A percentile compares a stretch with the other conserved stretches of the same genome.
These are phyloP conservation scores for Intellagama lesueurii DNA, from an alignment of 2,797 vertebrate species.

Conservation along the genomic window DNA sequence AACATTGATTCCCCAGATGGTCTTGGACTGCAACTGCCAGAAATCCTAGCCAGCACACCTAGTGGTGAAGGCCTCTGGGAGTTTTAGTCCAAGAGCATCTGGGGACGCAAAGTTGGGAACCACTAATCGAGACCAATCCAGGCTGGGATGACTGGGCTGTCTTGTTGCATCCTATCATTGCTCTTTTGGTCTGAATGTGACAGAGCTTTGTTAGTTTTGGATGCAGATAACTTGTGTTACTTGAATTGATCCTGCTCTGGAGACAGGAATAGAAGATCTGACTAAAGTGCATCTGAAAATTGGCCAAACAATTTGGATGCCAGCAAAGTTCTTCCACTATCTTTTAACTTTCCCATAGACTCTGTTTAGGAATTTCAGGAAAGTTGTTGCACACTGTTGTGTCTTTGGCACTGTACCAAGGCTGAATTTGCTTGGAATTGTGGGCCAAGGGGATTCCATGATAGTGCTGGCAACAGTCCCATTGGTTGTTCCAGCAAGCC, in stretches of 20 bases:
- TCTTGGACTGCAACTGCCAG: too few species aligned
- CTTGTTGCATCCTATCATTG: not conserved
- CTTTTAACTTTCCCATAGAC: not conserved
- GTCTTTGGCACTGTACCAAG: not conserved
- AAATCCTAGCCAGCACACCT: too few species aligned
- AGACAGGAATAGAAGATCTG: not conserved
- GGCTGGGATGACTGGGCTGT: too few species aligned
- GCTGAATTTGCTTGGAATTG: not conserved
- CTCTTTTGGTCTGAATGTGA: not conserved
- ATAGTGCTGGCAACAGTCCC: not conserved
- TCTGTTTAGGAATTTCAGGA: not conserved
- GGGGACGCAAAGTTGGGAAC: too few species aligned
- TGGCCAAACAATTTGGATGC: not conserved
- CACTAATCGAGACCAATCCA: too few species aligned
- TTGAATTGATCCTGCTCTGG: not conserved
- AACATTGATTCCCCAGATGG: too few species aligned
- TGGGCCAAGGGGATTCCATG: not conserved
- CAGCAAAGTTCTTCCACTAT: not conserved
- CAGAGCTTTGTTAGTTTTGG: not conserved
- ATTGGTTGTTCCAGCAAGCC: constrained; percentile 14
- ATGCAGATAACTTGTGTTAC: not conserved
- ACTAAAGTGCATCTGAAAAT: not conserved
- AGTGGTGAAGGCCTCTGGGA: too few species aligned
- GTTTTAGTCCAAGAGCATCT: too few species aligned
- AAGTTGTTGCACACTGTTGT: not conserved